These are phyloP conservation scores for Meda fulgida DNA, from an alignment of 2,797 vertebrate species.

Conservation along the genomic window DNA sequence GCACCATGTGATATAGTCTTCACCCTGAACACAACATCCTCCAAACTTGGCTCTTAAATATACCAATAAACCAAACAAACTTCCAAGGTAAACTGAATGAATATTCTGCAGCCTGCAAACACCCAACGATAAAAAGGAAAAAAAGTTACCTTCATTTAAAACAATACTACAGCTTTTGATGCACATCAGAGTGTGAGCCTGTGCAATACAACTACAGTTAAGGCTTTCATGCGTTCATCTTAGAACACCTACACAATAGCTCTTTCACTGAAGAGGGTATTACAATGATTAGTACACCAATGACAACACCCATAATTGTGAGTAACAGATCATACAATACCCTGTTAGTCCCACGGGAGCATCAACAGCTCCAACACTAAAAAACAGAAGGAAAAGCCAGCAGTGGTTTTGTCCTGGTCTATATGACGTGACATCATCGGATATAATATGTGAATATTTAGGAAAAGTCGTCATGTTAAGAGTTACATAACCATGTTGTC, in stretches of 20 bases:
- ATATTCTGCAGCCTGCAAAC: neutral
- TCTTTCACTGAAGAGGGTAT: neutral
- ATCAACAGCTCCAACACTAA: neutral
- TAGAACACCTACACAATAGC: neutral
- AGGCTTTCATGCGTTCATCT: conserved; percentile 29
- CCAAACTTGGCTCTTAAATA: neutral
- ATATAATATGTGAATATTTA: conserved; percentile 24
- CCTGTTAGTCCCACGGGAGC: conserved; percentile 7
- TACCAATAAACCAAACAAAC: neutral
- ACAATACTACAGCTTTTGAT: neutral
- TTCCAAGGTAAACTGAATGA: neutral
- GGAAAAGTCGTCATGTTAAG: neutral
- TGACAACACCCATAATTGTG: conserved; percentile 10
- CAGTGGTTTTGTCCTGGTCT: neutral
- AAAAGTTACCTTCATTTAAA: neutral
- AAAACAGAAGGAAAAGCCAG: neutral
- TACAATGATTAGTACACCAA: conserved; percentile 9
- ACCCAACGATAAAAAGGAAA: neutral
- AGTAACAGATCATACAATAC: conserved; percentile 14
- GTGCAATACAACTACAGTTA: conserved; percentile 27
- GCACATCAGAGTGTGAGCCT: neutral
- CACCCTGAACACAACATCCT: neutral
- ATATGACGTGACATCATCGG: neutral
- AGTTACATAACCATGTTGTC: neutral
- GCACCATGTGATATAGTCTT: conserved; percentile 3